Base-by-base conservation (phyloP, 2,113 vertebrate species). In the Aspiorhynchus laticeps region DNA sequence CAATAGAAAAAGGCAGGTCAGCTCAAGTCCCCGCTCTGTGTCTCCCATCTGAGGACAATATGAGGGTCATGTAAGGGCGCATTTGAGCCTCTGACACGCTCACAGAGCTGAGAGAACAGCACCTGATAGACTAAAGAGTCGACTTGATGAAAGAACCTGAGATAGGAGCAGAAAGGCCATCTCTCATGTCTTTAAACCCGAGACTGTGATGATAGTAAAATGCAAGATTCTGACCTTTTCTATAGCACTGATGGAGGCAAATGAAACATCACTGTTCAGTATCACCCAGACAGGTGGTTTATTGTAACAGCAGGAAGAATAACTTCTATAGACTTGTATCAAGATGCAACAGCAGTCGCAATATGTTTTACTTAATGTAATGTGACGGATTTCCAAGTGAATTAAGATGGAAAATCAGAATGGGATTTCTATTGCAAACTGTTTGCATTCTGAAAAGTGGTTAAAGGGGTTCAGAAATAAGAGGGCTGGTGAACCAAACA, bases 1-100 rank as follows among this genome's bases (percentile, higher is more conserved):
- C 69, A 79, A 84, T 53, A 63, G 61, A 38, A 65, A 59, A 17
- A 65, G 71, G 87, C 79, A 83, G 65, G 69, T 84, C 48, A 36
- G 83, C 83, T 75, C 48, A 84, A 84, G 67, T 84, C 69, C 48
- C 48, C 8, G 8, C 48, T 84, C 83, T 53, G 67, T 59, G 48
- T 84, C 69, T 59, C 21, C 33, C 24, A 2, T 33, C 63, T 31
- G 12, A 71, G 46, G 43, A 83, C 81, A 83, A 83, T n/a, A n/a
- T 83, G 81, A 83, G 65, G 81, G 63, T 83, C 81, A 71, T 1
- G 11, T n/a, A 33, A 71, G 81, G 81, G 65, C 65, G 51, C 15
- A 51, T 33, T 83, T 21, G 1, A 71, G 28, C 11, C 63, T 78
- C 76, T 51, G 76, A 53, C 76, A 21, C 0, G 76, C 76, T 83